Evolutionary conservation across 2,888 invertebrate genomes (phyloP), one percentile per base, ranked within the genome.

Genomic region (Chrysina gloriosa): DNA sequence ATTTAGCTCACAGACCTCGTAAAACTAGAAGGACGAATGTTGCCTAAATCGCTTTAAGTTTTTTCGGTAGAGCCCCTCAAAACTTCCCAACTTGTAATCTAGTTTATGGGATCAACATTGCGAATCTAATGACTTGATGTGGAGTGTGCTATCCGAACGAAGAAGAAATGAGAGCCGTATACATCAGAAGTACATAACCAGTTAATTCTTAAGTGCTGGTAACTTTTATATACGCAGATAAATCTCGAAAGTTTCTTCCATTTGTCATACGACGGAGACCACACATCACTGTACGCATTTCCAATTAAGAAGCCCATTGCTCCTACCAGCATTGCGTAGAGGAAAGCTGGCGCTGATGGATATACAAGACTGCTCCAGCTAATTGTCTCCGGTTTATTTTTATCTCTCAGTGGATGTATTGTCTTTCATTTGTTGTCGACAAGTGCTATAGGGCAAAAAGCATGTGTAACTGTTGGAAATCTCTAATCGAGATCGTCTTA

Each of bases 401-500:
- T 66, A 66, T 66, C 65, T 56, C 4, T 36, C 23, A 9, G 39
- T 31, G 42, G 58, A 58, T 42, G 58, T 47, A 66, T 54, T 56
- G 65, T 52, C 34, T 27, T 66, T 31, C 65, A 66, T 58, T 66
- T 66, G 56, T 54, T 56, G 47, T 56, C 42, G 65, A 42, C 45
- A 56, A 66, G 54, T 66, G 39, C 56, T 66, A 25, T 56, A 6
- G 47, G 31, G 34, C 56, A 66, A 66, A 54, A 56, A 54, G 65
- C 65, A 56, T 56, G 45, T 66, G 45, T 68, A 68, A 52, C 48
- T 56, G 56, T 45, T 47, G 48, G 68, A 58, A 72, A 71, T 67
- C 67, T 69, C 64, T 69, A 72, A 73, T 73, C 73, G 68, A 58
- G 72, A 71, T 70, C 70, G 48, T 63, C 67, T 63, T 73, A 73